Evolutionary conservation across 2,797 vertebrate genomes (phyloP).

Genomic region (Manis javanica): DNA sequence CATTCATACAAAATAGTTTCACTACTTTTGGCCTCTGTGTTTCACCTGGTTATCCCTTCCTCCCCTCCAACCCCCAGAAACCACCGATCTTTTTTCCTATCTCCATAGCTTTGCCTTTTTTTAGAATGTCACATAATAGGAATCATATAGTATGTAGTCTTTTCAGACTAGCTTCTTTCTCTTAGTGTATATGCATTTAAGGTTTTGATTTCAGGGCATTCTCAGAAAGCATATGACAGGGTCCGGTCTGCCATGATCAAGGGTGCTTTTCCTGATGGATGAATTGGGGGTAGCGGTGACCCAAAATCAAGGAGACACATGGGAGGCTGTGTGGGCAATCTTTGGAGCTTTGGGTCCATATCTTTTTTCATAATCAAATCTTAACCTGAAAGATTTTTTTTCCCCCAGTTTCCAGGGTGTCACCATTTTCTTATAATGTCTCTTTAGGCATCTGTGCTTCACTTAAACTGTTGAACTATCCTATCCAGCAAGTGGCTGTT

Average conservation of each 20-base stretch:
- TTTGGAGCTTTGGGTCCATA: not conserved
- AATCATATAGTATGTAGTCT: not conserved
- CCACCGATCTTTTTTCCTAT: not conserved
- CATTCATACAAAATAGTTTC: not conserved
- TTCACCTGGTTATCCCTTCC: not conserved
- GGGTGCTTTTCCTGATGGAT: not conserved
- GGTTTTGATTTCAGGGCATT: not conserved
- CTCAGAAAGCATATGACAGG: not conserved
- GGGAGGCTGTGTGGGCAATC: not conserved
- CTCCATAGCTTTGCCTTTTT: not conserved
- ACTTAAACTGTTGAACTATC: not conserved
- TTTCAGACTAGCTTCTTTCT: not conserved
- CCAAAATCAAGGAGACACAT: not conserved
- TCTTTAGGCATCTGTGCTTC: not conserved
- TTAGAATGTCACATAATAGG: not conserved
- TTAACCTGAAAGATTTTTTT: not conserved
- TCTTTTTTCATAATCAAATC: not conserved
- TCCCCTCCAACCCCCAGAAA: not conserved
- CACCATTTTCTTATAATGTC: not conserved
- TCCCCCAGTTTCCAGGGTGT: not conserved
- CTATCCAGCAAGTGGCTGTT: not conserved
- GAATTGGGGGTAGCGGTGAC: not conserved
- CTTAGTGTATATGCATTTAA: not conserved
- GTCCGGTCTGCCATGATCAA: not conserved
- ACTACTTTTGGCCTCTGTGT: not conserved